Conservation (phyloP, 2,113 vertebrate genomes). For the Bubalus kerabau region DNA sequence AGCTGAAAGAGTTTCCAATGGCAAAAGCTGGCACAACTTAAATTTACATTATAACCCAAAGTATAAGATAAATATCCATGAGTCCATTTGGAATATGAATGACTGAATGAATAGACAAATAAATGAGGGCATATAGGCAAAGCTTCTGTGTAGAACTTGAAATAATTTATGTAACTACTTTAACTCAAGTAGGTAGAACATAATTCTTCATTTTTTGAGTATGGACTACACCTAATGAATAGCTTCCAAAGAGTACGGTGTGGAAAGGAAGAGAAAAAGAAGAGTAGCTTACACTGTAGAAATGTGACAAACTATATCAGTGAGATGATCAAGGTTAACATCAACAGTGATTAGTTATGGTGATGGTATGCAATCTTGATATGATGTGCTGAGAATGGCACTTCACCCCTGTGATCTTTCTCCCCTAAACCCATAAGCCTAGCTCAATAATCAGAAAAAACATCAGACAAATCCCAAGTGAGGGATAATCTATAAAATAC, state of each 20-base stretch:
- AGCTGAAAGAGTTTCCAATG: not conserved
- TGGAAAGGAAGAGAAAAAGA: not conserved
- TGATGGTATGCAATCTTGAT: not conserved
- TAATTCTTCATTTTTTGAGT: not conserved
- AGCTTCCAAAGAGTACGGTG: not conserved
- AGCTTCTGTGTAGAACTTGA: not conserved
- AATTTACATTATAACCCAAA: not conserved
- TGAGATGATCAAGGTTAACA: not conserved
- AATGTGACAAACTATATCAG: not conserved
- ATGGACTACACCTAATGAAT: not conserved
- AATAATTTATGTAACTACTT: not conserved
- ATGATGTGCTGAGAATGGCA: not conserved
- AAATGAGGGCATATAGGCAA: not conserved
- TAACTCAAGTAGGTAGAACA: not conserved
- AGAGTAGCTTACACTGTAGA: not conserved
- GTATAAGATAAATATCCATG: not conserved
- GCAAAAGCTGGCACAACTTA: not conserved
- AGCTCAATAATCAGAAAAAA: not conserved
- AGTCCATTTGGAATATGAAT: not conserved
- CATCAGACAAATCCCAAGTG: not conserved
- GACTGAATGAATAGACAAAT: not conserved
- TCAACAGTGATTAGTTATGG: not conserved
- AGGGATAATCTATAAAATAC: not conserved
- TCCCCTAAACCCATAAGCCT: not conserved
- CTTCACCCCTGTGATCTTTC: not conserved